Conservation (phyloP, 2,888 invertebrate species). For the Hyalella azteca region DNA sequence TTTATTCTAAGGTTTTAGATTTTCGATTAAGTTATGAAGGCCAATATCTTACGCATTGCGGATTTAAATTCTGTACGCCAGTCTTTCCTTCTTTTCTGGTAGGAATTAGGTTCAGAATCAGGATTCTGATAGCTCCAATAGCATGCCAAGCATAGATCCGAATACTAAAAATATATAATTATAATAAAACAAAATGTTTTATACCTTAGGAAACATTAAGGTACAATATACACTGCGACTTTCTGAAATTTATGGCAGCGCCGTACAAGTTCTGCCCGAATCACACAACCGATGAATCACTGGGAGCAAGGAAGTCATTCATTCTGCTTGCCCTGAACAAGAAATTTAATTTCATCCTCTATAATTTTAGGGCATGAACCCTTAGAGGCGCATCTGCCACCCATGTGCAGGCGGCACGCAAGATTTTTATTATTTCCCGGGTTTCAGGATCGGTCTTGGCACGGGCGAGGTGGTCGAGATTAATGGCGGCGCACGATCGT, state of each 20-base stretch:
- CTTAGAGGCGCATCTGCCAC: not conserved
- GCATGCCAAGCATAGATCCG: not conserved
- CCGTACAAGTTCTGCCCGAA: not conserved
- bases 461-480: not conserved
- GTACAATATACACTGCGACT: not conserved
- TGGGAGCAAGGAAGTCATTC: not conserved
- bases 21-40: not conserved
- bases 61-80: too few relatives aligned
- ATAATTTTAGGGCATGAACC: not conserved
- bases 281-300: not conserved
- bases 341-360: constrained; percentile 17
- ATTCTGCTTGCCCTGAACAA: not conserved
- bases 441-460: not conserved
- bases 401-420: not conserved
- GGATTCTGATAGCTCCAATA: not conserved
- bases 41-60: too few relatives aligned
- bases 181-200: not conserved
- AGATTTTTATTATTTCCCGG: not conserved
- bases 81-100: too few relatives aligned
- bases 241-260: not conserved
- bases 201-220: not conserved
- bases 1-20: not conserved
- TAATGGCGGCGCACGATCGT: not conserved
- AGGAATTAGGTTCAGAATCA: not conserved
- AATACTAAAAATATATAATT: not conserved